These are phyloP conservation scores for Cryptocheilus praepositus DNA, from an alignment of 2,888 invertebrate genomes.

Conservation along the genomic window DNA sequence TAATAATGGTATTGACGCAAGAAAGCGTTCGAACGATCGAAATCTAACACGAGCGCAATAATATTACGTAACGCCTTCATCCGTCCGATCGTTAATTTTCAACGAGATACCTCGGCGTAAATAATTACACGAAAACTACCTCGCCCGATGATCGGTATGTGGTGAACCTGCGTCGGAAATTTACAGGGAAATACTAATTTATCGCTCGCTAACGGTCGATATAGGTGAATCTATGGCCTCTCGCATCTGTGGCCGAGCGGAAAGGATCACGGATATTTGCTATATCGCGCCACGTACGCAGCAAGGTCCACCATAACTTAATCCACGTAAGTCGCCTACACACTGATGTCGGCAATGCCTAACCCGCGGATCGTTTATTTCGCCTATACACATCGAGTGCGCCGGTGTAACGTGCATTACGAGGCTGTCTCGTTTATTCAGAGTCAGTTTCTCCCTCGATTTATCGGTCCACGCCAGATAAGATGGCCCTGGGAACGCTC, in stretches of 20 bases:
- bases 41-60: conserved; percentile 18
- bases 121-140: too few relatives aligned
- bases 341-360: conserved; percentile 43
- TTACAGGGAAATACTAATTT: background rate
- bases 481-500: conserved; percentile 38
- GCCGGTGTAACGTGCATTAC: conserved; percentile 43
- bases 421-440: conserved; percentile 50
- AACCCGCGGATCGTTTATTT: conserved; percentile 55
- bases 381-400: conserved; percentile 43
- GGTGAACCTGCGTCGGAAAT: background rate
- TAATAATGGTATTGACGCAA: background rate
- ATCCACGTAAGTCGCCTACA: conserved; percentile 59
- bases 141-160: too few relatives aligned
- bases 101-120: too few relatives aligned
- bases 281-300: conserved; percentile 48
- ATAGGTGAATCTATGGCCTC: conserved; percentile 28
- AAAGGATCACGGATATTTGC: conserved; percentile 39
- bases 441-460: conserved; percentile 45
- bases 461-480: conserved; percentile 44
- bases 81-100: too few relatives aligned
- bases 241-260: conserved; percentile 28
- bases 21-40: conserved; percentile 21
- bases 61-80: too few relatives aligned
- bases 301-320: conserved; percentile 61
- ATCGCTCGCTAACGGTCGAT: conserved; percentile 35